phyloP scores from a whole-genome alignment of 1,140 invertebrate species.

The Papilio helenus region DNA sequence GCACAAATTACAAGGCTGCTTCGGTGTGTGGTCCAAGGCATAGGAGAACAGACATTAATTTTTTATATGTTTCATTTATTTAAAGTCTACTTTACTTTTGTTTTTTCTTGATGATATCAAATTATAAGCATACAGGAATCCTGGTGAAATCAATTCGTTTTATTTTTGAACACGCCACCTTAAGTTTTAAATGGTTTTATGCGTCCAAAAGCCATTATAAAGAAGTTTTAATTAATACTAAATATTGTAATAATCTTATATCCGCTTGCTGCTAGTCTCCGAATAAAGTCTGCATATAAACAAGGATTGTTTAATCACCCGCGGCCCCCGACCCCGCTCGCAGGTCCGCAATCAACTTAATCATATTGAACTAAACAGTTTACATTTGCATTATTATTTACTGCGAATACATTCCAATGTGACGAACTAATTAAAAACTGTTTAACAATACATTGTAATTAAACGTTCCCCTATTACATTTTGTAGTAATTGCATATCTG shows the following conservation, averaged over 20 bases:
- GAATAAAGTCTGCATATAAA: conserved; percentile 17
- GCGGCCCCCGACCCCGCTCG: conserved; percentile 44
- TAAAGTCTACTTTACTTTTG: too few species aligned
- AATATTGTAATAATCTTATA: neutral
- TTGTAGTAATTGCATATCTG: neutral
- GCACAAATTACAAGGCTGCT: conserved; percentile 51
- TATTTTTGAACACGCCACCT: too few species aligned
- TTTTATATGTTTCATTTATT: neutral
- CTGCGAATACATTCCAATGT: neutral
- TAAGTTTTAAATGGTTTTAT: too few species aligned
- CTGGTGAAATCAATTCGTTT: too few species aligned
- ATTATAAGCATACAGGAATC: too few species aligned
- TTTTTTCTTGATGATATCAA: too few species aligned
- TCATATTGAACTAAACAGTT: conserved; percentile 47
- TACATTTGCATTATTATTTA: conserved; percentile 43
- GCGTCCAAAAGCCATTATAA: too few species aligned
- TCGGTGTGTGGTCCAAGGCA: conserved; percentile 44
- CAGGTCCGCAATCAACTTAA: conserved; percentile 43
- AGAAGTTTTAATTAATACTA: neutral
- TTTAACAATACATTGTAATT: neutral
- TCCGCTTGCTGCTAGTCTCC: neutral
- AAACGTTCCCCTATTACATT: neutral
- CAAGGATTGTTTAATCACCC: conserved; percentile 49
- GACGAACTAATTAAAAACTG: neutral
- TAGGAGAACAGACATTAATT: conserved; percentile 27